These are phyloP conservation scores for Carabus problematicus DNA, from an alignment of 2,888 invertebrate species.

Conservation along the genomic window DNA sequence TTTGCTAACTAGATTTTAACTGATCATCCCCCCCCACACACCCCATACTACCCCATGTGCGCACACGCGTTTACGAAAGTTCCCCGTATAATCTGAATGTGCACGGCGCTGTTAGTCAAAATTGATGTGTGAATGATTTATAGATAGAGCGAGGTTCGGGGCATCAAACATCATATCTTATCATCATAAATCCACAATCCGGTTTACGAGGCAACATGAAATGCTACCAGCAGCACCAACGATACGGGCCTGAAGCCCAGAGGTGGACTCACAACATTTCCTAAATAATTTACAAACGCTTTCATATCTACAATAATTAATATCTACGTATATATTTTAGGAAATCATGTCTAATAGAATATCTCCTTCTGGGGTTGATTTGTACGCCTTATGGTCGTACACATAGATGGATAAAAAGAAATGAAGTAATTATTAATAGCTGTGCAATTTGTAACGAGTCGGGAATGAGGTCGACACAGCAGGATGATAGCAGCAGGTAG, in stretches of 20 bases:
- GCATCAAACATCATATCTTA: constrained; percentile 40
- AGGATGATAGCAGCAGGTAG: constrained; percentile 18
- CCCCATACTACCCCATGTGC: background rate
- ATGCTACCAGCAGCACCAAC: background rate
- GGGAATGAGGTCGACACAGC: background rate
- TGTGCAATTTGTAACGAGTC: constrained; percentile 8
- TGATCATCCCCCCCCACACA: too few species aligned
- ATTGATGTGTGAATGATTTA: constrained; percentile 43
- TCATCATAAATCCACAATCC: constrained; percentile 38
- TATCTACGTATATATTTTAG: background rate
- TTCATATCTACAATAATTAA: background rate
- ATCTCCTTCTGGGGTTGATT: background rate
- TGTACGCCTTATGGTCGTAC: too few species aligned
- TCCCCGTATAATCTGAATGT: constrained; percentile 35
- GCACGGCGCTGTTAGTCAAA: constrained; percentile 21
- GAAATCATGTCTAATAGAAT: background rate
- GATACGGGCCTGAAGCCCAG: background rate
- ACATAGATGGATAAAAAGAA: too few species aligned
- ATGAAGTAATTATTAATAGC: constrained; percentile 3
- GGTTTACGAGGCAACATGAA: constrained; percentile 33
- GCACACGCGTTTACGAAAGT: constrained; percentile 15
- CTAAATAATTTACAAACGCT: background rate
- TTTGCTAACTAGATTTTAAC: too few species aligned
- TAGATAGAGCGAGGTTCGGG: constrained; percentile 23
- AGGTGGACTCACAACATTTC: background rate